Evolutionary conservation across 2,797 vertebrate genomes (phyloP), one percentile per base, ranked within the genome.

Genomic region (Clarias pachynema): DNA sequence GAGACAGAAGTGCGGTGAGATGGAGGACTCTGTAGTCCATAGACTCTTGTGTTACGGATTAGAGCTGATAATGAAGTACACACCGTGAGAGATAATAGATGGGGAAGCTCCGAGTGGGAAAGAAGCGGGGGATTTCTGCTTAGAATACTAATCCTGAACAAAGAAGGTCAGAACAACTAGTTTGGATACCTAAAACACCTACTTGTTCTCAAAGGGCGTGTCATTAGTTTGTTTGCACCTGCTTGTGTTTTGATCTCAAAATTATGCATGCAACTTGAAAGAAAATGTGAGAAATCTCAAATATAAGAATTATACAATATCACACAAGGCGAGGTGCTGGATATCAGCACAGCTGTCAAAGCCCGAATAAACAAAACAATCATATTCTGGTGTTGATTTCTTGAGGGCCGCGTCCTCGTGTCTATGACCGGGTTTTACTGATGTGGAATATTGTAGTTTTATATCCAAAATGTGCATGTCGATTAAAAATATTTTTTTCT

Each of bases 11-110:
- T 65, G 82, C 40, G 63, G 74, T 81, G 81, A 73, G 86, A 69
- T 78, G 53, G 89, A 84, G 85, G 63, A 82, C 31, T 57, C 88
- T 40, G 75, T 66, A 81, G 82, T 44, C 37, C 2, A 24, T 83
- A 80, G 53, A 85, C 81, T 87, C 82, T 87, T 86, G 86, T 90
- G 85, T 87, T 85, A 65, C 66, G 87, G 89, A 88, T 88, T 90
- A 88, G 70, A 66, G 82, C 57, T 56, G 88, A 89, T 89, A 90
- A 90, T 87, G 81, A 88, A 81, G 70, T 65, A 56, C 85, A 81
- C 85, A 79, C 65, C 66, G 75, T 80, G 86, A 83, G 53, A 87
- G 86, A 90, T 85, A 87, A 87, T 86, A 86, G 86, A 87, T 82
- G 68, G 84, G 77, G 86, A 86, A 86, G 80, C 84, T 85, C 84